phyloP scores from a whole-genome alignment of 2,797 vertebrate species.

The Meda fulgida region DNA sequence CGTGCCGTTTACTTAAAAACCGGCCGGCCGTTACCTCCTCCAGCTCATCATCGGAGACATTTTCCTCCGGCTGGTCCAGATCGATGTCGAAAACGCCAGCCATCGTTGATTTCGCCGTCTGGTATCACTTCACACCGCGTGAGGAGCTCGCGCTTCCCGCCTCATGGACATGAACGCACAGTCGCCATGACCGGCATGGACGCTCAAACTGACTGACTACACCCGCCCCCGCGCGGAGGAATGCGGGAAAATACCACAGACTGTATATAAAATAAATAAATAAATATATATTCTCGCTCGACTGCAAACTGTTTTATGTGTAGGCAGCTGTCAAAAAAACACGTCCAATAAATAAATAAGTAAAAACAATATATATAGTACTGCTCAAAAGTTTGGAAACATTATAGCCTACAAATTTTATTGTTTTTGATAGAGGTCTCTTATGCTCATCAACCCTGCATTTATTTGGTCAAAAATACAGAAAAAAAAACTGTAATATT shows the following conservation, averaged over 20 bases:
- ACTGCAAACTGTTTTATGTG: not conserved
- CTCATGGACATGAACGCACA: conserved; percentile 91
- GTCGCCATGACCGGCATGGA: conserved; percentile 87
- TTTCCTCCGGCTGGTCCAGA: conserved; percentile 95
- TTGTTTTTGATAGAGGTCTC: too few relatives aligned
- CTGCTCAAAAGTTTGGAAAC: too few relatives aligned
- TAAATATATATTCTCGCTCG: too few relatives aligned
- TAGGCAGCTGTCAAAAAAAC: not conserved
- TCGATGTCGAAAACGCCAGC: conserved; percentile 98
- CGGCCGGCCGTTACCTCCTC: conserved; percentile 86
- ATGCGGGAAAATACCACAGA: conserved; percentile 5
- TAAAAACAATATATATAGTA: too few relatives aligned
- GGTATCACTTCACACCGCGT: conserved; percentile 71
- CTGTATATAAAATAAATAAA: too few relatives aligned
- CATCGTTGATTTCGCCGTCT: conserved; percentile 82
- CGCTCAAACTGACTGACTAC: conserved; percentile 45
- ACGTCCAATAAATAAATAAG: too few relatives aligned
- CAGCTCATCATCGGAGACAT: conserved; percentile 90
- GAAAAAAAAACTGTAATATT: too few relatives aligned
- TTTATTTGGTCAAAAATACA: too few relatives aligned
- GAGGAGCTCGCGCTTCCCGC: conserved; percentile 77
- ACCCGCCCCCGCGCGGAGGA: conserved; percentile 39
- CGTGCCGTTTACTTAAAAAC: not conserved
- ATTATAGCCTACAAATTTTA: too few relatives aligned
- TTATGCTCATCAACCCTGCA: too few relatives aligned